These are phyloP conservation scores for Amiota communis DNA, from an alignment of 2,888 invertebrate species.

Conservation along the genomic window DNA sequence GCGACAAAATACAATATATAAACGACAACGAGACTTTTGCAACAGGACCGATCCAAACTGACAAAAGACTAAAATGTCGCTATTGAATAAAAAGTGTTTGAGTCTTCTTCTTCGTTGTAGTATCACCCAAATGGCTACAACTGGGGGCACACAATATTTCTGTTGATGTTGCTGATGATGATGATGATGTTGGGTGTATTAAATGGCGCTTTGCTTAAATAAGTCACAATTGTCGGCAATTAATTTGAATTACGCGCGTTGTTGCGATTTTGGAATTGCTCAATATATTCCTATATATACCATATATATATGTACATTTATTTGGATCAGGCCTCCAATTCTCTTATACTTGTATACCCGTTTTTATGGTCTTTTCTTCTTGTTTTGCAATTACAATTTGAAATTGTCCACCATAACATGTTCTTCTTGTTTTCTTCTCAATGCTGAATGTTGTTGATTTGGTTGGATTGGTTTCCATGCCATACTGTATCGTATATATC, in stretches of 20 bases:
- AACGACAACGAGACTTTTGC: too few relatives aligned
- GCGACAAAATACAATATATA: neutral
- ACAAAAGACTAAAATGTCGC: neutral
- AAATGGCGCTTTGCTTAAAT: constrained; percentile 61
- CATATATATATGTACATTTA: too few relatives aligned
- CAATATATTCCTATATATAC: neutral
- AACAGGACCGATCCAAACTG: neutral
- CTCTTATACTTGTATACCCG: too few relatives aligned
- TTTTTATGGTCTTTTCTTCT: constrained; percentile 13
- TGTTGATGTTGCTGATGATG: neutral
- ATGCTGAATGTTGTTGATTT: constrained; percentile 10
- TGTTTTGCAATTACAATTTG: constrained; percentile 10
- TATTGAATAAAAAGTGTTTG: neutral
- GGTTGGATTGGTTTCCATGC: neutral
- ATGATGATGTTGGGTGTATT: constrained; percentile 42
- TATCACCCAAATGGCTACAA: neutral
- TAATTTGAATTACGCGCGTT: constrained; percentile 63
- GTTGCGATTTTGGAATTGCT: constrained; percentile 54
- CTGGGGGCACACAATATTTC: neutral
- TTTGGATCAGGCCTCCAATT: too few relatives aligned
- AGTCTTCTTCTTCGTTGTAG: neutral
- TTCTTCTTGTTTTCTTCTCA: neutral
- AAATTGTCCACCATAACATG: constrained; percentile 17
- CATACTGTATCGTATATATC: neutral
- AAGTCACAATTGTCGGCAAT: constrained; percentile 65